Evolutionary conservation across 2,113 vertebrate genomes (phyloP).

Genomic region (Climacteris rufus): DNA sequence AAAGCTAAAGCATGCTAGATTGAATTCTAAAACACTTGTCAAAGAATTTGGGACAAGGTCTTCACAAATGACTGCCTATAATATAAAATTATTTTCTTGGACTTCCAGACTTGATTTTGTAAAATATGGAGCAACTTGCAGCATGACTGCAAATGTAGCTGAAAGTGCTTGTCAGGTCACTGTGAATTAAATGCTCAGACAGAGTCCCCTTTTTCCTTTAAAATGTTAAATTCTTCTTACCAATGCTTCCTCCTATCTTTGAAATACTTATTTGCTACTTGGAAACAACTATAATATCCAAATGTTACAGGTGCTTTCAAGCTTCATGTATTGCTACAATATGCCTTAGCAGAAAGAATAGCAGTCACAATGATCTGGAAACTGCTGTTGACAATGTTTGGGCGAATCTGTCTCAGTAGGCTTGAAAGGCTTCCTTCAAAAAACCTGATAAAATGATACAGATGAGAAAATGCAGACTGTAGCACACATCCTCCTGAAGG

Average conservation of each 20-base stretch:
- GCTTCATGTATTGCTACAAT: not conserved
- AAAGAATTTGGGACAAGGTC: not conserved
- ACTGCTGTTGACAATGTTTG: not conserved
- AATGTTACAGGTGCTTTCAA: not conserved
- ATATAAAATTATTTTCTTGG: not conserved
- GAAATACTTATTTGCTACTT: not conserved
- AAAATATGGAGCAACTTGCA: not conserved
- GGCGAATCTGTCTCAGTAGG: not conserved
- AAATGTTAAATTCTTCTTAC: not conserved
- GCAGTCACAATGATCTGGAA: not conserved
- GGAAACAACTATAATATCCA: not conserved
- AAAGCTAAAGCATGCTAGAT: not conserved
- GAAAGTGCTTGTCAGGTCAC: not conserved
- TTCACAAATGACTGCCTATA: not conserved
- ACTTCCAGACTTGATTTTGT: not conserved
- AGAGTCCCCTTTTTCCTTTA: not conserved
- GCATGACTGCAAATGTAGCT: not conserved
- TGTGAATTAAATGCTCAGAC: not conserved
- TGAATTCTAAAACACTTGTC: not conserved
- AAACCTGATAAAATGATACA: not conserved
- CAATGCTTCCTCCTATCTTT: not conserved
- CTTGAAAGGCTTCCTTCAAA: not conserved
- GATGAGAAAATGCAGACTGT: not conserved
- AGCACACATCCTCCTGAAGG: not conserved
- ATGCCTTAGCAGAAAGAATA: not conserved